phyloP scores from a whole-genome alignment of 2,888 invertebrate genomes.

The Acleris emargana region DNA sequence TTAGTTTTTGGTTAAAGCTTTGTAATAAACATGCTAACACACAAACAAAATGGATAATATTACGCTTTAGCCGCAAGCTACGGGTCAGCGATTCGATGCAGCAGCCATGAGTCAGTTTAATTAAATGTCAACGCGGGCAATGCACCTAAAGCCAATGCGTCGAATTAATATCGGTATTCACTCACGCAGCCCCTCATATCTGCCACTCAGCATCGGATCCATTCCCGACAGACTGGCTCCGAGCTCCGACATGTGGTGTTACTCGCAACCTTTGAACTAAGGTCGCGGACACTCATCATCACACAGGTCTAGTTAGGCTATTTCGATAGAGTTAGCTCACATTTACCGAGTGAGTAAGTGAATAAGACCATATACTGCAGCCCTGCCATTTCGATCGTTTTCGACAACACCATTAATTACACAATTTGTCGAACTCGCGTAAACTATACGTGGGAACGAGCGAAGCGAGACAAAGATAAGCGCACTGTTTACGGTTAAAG shows the following conservation, averaged over 20 bases:
- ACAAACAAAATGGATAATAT: slow-evolving; percentile 43
- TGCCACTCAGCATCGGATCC: slow-evolving; percentile 44
- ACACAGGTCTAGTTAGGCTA: too few relatives aligned
- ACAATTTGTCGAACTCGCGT: slow-evolving; percentile 36
- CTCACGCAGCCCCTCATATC: slow-evolving; percentile 52
- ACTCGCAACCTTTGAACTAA: too few relatives aligned
- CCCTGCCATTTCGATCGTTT: slow-evolving; percentile 31
- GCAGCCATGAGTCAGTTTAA: slow-evolving; percentile 66
- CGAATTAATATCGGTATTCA: slow-evolving; percentile 61
- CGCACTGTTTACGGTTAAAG: slow-evolving; percentile 10
- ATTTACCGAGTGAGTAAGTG: too few relatives aligned
- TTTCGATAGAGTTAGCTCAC: too few relatives aligned
- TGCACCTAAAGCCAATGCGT: slow-evolving; percentile 58
- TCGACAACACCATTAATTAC: slow-evolving; percentile 34
- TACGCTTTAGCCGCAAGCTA: slow-evolving; percentile 44
- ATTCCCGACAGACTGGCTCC: slow-evolving; percentile 6
- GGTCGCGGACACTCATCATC: too few relatives aligned
- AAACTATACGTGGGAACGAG: slow-evolving; percentile 34
- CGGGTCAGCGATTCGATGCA: slow-evolving; percentile 58
- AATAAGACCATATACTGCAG: slow-evolving; percentile 39
- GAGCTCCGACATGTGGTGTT: too few relatives aligned
- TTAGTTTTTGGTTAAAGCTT: too few relatives aligned
- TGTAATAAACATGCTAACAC: not conserved
- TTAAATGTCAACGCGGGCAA: slow-evolving; percentile 72
- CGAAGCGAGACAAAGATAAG: slow-evolving; percentile 15